These are phyloP conservation scores for Pseudococcus jackbeardsleyi DNA, from an alignment of 2,888 invertebrate genomes.

Conservation along the genomic window DNA sequence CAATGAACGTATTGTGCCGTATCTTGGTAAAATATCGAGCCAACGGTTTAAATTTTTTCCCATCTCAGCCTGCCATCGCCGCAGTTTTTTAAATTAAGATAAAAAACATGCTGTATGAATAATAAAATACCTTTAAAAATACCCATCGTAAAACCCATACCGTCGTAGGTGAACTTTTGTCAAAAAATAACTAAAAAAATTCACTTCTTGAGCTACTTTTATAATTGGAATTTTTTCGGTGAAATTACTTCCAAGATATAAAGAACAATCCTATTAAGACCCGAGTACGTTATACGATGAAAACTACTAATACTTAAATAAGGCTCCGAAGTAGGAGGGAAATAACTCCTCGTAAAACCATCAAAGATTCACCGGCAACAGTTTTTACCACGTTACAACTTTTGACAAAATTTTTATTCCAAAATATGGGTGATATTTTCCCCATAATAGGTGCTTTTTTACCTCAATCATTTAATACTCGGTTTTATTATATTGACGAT, in stretches of 20 bases:
- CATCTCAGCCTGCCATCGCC: background rate
- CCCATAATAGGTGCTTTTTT: too few species aligned
- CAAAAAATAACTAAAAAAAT: background rate
- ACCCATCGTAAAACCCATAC: background rate
- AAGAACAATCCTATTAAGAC: background rate
- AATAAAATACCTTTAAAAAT: conserved; percentile 14
- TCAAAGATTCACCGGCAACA: too few species aligned
- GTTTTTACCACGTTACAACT: too few species aligned
- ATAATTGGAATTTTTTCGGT: conserved; percentile 1
- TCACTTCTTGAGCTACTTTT: background rate
- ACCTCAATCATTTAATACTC: background rate
- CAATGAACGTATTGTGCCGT: background rate
- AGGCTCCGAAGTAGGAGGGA: too few species aligned
- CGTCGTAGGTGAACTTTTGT: background rate
- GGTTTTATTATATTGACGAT: background rate
- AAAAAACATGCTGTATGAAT: conserved; percentile 1
- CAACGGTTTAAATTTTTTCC: background rate
- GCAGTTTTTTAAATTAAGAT: background rate
- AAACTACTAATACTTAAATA: background rate
- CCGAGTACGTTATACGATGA: background rate
- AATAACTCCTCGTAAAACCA: too few species aligned
- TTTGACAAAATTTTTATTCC: too few species aligned
- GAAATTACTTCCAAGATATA: background rate
- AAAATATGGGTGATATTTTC: too few species aligned
- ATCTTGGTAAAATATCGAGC: background rate